Conservation (phyloP, 2,113 vertebrate species). For the Onychorhynchus coronatus region DNA sequence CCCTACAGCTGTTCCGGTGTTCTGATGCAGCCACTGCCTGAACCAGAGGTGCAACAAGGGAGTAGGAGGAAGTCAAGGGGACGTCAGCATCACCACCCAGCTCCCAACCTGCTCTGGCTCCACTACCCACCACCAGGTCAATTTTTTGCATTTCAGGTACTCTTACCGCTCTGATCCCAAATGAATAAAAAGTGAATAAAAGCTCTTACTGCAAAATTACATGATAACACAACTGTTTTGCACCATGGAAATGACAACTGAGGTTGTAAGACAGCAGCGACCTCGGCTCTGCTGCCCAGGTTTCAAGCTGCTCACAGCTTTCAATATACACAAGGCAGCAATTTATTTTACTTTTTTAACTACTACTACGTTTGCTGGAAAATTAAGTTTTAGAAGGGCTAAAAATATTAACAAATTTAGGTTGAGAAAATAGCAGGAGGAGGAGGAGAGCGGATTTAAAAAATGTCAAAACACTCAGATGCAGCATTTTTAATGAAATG, state of each 20-base stretch:
- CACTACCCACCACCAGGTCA: accelerated
- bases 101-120: neutral
- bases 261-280: neutral
- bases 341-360: neutral
- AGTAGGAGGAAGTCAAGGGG: neutral
- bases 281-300: neutral
- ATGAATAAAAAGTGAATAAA: neutral
- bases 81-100: neutral
- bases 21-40: no score
- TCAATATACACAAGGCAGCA: neutral
- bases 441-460: slow-evolving; percentile 6
- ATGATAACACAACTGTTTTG: neutral
- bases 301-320: neutral
- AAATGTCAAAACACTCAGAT: slow-evolving; percentile 68
- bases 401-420: slow-evolving; percentile 52
- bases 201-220: neutral
- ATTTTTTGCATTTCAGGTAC: neutral
- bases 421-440: neutral
- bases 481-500: slow-evolving; percentile 63
- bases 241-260: neutral
- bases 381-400: neutral
- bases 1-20: accelerated
- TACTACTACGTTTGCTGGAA: neutral
- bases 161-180: neutral
- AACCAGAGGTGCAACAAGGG: neutral